Percentiles rank a stretch among this genome's conserved stretches.
phyloP scores from a whole-genome alignment of 2,888 invertebrate genomes.

The Diabrotica balteata region DNA sequence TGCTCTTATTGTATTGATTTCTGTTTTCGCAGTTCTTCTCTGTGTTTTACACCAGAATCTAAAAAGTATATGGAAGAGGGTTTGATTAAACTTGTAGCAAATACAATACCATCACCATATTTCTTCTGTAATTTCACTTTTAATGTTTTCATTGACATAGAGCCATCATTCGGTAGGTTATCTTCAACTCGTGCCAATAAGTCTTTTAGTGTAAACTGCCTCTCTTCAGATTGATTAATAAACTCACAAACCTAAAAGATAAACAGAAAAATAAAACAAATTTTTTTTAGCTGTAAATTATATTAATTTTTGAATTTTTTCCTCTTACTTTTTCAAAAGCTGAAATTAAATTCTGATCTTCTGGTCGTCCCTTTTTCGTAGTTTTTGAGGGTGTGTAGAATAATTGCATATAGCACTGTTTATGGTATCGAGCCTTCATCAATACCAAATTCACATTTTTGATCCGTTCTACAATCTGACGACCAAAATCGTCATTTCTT shows the following conservation, averaged over 20 bases:
- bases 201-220: conserved; percentile 13
- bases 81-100: conserved; percentile 10
- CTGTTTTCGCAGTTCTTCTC: conserved; percentile 8
- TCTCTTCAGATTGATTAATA: conserved; percentile 9
- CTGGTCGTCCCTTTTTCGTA: conserved; percentile 8
- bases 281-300: too few species aligned
- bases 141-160: conserved; percentile 16
- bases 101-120: conserved; percentile 13
- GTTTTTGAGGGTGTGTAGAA: neutral
- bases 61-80: conserved; percentile 11
- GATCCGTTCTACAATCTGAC: conserved; percentile 5
- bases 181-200: conserved; percentile 1
- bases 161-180: conserved; percentile 12
- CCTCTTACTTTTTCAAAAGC: conserved; percentile 10
- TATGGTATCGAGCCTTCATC: conserved; percentile 6
- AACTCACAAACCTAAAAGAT: conserved; percentile 11
- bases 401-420: conserved; percentile 3
- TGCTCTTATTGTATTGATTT: neutral
- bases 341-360: conserved; percentile 1
- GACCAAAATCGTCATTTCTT: conserved; percentile 7
- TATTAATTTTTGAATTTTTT: too few species aligned
- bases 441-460: conserved; percentile 9
- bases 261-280: too few species aligned
- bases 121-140: conserved; percentile 10
- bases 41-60: conserved; percentile 5